Base-by-base conservation (phyloP, 2,888 invertebrate species). In the Gibbula magus region DNA sequence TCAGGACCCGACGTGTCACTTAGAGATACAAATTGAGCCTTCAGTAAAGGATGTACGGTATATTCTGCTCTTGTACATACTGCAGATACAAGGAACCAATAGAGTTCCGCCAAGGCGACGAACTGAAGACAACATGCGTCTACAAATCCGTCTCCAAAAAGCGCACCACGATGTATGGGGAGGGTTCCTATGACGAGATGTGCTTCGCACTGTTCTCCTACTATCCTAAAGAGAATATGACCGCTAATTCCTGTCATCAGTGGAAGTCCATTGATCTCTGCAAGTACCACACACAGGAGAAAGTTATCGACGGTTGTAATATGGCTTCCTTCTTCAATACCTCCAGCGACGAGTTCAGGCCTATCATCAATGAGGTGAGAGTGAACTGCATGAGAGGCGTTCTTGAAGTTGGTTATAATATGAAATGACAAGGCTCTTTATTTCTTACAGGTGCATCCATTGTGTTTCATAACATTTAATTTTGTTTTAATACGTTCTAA, bases 161-260 rank as follows among this genome's bases (percentile, higher is more conserved):
- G 1, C 75, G 45, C 7, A 82, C 84, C 4, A 82, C 84, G 18
- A 74, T 53, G 29, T 87, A 81, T 51, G 87, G 87, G 5, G 82
- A 82, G 8, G 84, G 84, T 2, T 86, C 86, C 1, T 75, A 75
- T 10, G 85, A 87, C 75, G 87, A 86, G 81, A 87, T 87, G 87
- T 87, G 87, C 74, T 86, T 84, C 75, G 85, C 86, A 3, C 86
- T 87, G 77, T 25, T 87, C 10, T 86, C 86, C 0, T 86, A 86
- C 67, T 86, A 83, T 45, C 87, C 87, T 0, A 45, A 66, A 10
- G 79, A 85, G 45, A 76, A 81, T 25, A 81, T 86, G 22, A 51
- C 76, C 18, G 77, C 79, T 4, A 82, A 84, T 0, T 7, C 5
- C 10, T 87, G 86, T 54, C 84, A 84, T 0, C 81, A 82, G 16